A percentile compares a stretch with the other conserved stretches of the same genome.
Conservation (phyloP, 1,140 invertebrate genomes). For the Coptotermes formosanus region DNA sequence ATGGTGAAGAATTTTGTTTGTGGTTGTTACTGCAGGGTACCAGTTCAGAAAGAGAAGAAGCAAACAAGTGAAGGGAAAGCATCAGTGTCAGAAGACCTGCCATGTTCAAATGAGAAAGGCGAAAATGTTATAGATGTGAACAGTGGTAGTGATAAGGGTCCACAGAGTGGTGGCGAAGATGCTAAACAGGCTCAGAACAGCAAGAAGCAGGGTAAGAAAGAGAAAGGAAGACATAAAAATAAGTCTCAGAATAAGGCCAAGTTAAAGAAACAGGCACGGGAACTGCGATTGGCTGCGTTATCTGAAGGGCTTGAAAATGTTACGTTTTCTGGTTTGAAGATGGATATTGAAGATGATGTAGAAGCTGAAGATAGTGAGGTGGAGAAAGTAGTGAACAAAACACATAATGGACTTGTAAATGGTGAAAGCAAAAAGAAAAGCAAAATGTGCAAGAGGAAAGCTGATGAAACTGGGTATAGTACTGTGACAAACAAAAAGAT, state of each 20-base stretch:
- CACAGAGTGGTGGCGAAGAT: too few species aligned
- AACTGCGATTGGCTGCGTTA: constrained; percentile 46
- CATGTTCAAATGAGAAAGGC: not conserved
- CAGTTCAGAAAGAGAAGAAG: not conserved
- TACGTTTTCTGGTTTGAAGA: not conserved
- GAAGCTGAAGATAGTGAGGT: not conserved
- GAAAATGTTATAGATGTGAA: not conserved
- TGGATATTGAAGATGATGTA: not conserved
- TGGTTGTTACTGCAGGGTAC: not conserved
- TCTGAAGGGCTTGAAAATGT: constrained; percentile 44
- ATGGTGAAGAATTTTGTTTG: too few species aligned
- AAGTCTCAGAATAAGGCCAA: constrained; percentile 35
- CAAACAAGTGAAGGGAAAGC: not conserved
- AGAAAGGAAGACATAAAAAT: not conserved
- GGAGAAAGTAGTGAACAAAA: not conserved
- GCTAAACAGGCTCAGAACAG: not conserved
- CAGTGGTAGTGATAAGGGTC: too few species aligned
- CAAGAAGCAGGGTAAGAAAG: not conserved
- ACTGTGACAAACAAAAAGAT: not conserved
- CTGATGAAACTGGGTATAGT: not conserved
- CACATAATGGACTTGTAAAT: constrained; percentile 4
- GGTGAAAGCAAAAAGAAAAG: not conserved
- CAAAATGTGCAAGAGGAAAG: not conserved
- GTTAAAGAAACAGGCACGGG: constrained; percentile 51
- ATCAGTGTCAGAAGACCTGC: not conserved